Evolutionary conservation across 2,888 invertebrate species (phyloP).

Genomic region (Metacarcinus magister): DNA sequence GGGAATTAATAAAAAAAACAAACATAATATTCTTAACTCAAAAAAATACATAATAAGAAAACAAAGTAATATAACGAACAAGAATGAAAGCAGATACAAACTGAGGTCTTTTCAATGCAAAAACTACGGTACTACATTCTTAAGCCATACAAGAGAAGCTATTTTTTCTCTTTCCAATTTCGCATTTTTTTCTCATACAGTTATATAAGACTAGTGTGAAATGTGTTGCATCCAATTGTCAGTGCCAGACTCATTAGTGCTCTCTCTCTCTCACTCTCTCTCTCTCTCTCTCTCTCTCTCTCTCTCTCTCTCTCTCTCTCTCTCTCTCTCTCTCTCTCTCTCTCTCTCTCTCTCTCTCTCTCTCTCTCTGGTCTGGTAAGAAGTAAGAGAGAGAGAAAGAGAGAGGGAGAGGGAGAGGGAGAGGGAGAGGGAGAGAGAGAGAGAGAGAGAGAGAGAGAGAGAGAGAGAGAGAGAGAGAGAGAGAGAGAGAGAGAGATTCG

Average conservation of each 20-base stretch:
- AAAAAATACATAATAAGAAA: too few species aligned
- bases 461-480: conserved; percentile 17
- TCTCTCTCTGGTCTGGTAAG: not conserved
- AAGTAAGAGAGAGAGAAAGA: too few species aligned
- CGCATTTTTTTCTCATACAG: not conserved
- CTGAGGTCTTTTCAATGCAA: not conserved
- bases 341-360: conserved; percentile 2
- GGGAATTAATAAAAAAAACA: too few species aligned
- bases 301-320: conserved; percentile 36
- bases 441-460: too few species aligned
- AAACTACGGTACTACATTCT: not conserved
- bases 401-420: not conserved
- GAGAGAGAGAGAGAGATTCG: not conserved
- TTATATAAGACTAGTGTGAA: not conserved
- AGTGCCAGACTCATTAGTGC: too few species aligned
- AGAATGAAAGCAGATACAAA: not conserved
- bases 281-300: not conserved
- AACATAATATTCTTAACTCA: too few species aligned
- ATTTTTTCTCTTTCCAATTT: not conserved
- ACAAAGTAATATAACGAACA: not conserved
- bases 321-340: conserved; percentile 43
- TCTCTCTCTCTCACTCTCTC: not conserved
- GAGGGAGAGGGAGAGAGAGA: not conserved
- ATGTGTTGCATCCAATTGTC: not conserved
- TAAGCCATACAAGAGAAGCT: not conserved